Evolutionary conservation across 2,888 invertebrate genomes (phyloP), one percentile per base, ranked within the genome.

Genomic region (Chelonus formosanus): DNA sequence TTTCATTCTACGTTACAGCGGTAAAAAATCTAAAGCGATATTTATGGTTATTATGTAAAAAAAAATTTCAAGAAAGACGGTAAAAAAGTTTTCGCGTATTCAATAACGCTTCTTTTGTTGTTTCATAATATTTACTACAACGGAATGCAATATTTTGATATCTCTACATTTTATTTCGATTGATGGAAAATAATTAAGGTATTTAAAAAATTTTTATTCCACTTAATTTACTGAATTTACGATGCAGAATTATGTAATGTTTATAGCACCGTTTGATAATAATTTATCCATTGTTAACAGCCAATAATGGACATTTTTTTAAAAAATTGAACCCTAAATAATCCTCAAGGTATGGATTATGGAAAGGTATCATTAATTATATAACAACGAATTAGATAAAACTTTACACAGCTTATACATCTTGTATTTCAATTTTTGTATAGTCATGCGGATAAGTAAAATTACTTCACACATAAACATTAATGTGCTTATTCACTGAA

Each of bases 391-490:
- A 73, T 70, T 67, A 66, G 74, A 73, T 75, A 71, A 75, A 76
- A 74, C 67, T 77, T 76, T 74, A 74, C 76, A 78, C 74, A 73
- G 69, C 68, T 68, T 67, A 64, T 68, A 70, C 70, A 68, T 65
- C 63, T 70, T 68, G 63, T 62, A 72, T 71, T 69, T 69, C 70
- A 74, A 72, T 56, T 68, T 64, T 44, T 55, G 35, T 64, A 55
- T 62, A 61, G 35, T 40, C 61, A 54, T 61, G 61, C 71, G 73
- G 69, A 65, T 71, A 74, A 76, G 69, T 76, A 73, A 77, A 76
- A 75, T 76, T 74, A 76, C 67, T 73, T 73, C 73, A 77, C 76
- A 78, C 77, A 72, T 73, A 77, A 80, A 79, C 77, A 77, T 79
- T 73, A 74, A 75, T 76, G 75, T 73, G 71, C 76, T 77, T 75